Base-by-base conservation (phyloP, 2,888 invertebrate genomes). In the Fissipunctia ypsillon region DNA sequence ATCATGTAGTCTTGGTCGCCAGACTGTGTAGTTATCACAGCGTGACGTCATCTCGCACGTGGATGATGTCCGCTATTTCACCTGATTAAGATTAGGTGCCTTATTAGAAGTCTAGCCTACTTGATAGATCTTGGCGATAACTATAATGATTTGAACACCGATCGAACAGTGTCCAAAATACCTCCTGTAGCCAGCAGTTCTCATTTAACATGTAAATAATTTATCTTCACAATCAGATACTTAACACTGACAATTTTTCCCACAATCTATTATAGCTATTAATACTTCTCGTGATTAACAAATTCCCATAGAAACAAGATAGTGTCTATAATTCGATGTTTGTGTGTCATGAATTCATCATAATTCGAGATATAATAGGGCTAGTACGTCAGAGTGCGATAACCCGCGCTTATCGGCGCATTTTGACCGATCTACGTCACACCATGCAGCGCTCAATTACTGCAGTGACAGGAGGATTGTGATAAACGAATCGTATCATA, bases 341-440 rank as follows among this genome's bases (percentile, higher is more conserved):
- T 69, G 54, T 74, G 60, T 87, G 85, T 82, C 86, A 87, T 66
- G 66, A 77, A 77, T 77, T 74, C 81, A 74, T 87, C 72, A 86
- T 79, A 78, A 69, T 74, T 74, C 77, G 76, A 59, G 69, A 81
- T 78, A 80, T 77, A 77, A 64, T 43, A 54, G 61, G 61, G 68
- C 35, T 57, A 63, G 65, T 57, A 84, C 90, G 89, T 86, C 87
- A 87, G 48, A 83, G 83, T 70, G 81, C 85, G 90, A 89, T 88
- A 89, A 85, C 90, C 85, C 68, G 67, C 63, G 76, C 77, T 80
- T 90, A 88, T 88, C 87, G 73, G 38, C 76, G 83, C 83, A 84
- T 88, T 87, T 88, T 69, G 75, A 74, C 66, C 69, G 64, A 80
- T 72, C 66, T 75, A 86, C 90, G 90, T 90, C 90, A 90, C 84